Evolutionary conservation across 2,888 invertebrate species (phyloP).

Genomic region (Acanthoscelides obtectus): DNA sequence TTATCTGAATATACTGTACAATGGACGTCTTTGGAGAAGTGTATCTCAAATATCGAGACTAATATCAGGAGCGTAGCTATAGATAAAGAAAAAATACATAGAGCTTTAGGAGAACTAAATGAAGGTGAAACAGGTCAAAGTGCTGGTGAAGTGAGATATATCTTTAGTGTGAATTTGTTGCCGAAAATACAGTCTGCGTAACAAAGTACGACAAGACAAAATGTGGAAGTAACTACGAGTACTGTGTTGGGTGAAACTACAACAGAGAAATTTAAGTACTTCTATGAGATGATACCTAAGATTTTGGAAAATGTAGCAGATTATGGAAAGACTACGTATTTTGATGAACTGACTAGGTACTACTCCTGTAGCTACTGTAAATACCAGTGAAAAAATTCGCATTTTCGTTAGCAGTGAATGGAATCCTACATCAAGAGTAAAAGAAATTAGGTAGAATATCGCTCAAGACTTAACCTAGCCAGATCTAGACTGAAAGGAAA

Average conservation of each 20-base stretch:
- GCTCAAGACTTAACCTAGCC: too few relatives aligned
- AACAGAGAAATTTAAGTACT: too few relatives aligned
- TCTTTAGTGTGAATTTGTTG: not conserved
- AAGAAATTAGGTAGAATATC: too few relatives aligned
- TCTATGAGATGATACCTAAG: too few relatives aligned
- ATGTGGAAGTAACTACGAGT: not conserved
- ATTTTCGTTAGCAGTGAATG: too few relatives aligned
- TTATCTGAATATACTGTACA: not conserved
- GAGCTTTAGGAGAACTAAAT: not conserved
- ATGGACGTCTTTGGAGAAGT: constrained; percentile 5
- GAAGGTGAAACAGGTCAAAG: not conserved
- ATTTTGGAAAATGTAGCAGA: too few relatives aligned
- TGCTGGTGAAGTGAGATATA: not conserved
- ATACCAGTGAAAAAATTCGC: not conserved
- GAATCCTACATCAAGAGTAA: too few relatives aligned
- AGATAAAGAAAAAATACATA: not conserved
- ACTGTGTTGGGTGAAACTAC: not conserved
- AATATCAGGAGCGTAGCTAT: constrained; percentile 11
- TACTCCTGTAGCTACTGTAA: not conserved
- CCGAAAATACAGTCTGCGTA: not conserved
- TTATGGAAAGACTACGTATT: not conserved
- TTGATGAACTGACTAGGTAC: not conserved
- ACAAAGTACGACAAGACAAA: not conserved
- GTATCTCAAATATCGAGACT: constrained; percentile 15
- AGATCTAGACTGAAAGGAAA: too few relatives aligned